Evolutionary conservation across 2,888 invertebrate genomes (phyloP), one percentile per base, ranked within the genome.

Genomic region (Mactromeris polynyma): DNA sequence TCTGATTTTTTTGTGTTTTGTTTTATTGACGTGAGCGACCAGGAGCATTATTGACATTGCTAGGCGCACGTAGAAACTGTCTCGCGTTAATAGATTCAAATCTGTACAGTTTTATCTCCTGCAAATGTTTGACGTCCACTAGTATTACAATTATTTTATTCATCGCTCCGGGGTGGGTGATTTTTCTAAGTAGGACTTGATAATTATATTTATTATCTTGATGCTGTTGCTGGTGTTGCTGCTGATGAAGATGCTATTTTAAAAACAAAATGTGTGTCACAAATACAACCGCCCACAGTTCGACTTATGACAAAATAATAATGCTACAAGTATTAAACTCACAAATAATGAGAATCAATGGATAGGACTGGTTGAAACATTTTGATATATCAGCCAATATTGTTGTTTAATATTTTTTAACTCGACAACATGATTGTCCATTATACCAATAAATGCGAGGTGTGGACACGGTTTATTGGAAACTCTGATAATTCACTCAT

Each of bases 391-490:
- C 36, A 33, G 31, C 33, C 19, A 26, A 33, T 73, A 33, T 73
- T 73, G 19, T 36, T 73, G 36, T 33, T 73, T 36, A 73, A 73
- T 73, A 73, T 36, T 73, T 33, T 73, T 26, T 36, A 73, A 73
- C 73, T 36, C 14, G 19, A 19, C 36, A 19, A 36, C 36, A 36
- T 73, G 36, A 73, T 73, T 33, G 73, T 73, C 73, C 73, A 73
- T 73, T 31, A 73, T 73, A 36, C 14, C 36, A 33, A 73, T 33
- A 73, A 73, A 73, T 73, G 58, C 17, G 36, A 73, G 73, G 73
- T 73, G 73, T 14, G 73, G 73, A 64, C 58, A 64, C 58, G 58
- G n/a, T 64, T 64, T 64, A 64, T 64, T 64, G 58, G 58, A 64
- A 64, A 64, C 58, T 73, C 33, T 36, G 73, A 19, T 36, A 73